Conservation (phyloP, 2,797 vertebrate species). For the Lepus oiostolus region DNA sequence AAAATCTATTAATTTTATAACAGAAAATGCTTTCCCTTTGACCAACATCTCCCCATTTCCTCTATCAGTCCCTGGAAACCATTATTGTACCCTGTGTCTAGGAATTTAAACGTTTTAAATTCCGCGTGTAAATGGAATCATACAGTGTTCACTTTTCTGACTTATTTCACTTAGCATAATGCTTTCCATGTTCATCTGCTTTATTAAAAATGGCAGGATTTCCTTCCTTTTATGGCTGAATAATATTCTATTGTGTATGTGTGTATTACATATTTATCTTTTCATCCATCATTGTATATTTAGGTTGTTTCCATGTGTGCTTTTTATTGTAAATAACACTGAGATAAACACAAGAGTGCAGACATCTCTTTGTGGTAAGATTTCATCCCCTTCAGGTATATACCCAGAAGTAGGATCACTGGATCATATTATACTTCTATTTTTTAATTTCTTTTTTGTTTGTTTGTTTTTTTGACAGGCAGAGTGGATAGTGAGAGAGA, state of each 20-base stretch:
- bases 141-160: background rate
- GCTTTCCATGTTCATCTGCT: background rate
- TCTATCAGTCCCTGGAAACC: background rate
- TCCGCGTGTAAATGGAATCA: background rate
- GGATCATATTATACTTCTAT: background rate
- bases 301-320: background rate
- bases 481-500: too few relatives aligned
- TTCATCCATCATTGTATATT: background rate
- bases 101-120: background rate
- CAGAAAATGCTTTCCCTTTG: background rate
- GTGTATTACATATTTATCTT: background rate
- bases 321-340: background rate
- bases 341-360: background rate
- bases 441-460: background rate
- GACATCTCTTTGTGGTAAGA: background rate
- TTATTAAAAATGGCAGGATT: background rate
- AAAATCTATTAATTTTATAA: background rate
- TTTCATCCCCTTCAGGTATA: background rate
- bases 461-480: too few relatives aligned
- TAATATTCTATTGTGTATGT: background rate
- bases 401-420: background rate
- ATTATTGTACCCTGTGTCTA: background rate
- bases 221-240: background rate
- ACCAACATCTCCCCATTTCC: background rate
- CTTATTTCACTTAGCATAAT: background rate